Evolutionary conservation across 2,888 invertebrate species (phyloP), one percentile per base, ranked within the genome.

Genomic region (Augochlorella aurata): DNA sequence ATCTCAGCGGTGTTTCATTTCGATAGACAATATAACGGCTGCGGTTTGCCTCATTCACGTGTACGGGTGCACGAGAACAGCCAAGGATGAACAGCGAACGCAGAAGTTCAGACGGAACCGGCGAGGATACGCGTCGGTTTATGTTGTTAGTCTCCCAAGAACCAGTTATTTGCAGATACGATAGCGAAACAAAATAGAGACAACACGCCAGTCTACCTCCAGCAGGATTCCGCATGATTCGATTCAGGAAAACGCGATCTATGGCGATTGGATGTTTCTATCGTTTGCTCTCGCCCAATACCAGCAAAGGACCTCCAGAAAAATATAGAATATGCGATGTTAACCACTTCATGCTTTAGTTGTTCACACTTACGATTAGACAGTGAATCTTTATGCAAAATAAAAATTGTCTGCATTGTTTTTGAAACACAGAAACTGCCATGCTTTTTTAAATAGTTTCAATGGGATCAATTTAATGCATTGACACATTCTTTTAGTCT

Each of bases 21-120:
- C 79, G 75, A 83, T 83, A 82, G 82, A 78, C 72, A 76, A 82
- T 79, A 82, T 76, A 79, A 76, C 79, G 71, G 71, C 63, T 74
- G 77, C 49, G 74, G 81, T 67, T 81, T 58, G 50, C 21, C 63
- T 58, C 52, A 72, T 63, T 72, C 38, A 44, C 68, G 68, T 65
- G 54, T 65, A 65, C 66, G 65, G 58, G 29, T 73, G 47, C 65
- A 45, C 44, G 49, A 24, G 18, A 65, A 24, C 21, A 29, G 18
- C 45, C 24, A 21, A 58, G 71, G 18, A 58, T 66, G 66, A 74
- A 82, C 82, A 49, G 45, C 24, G 58, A 77, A 21, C 45, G 67
- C 66, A 14, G 24, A 74, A 79, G 50, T 74, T 71, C 74, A 24
- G 61, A 38, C 21, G 24, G 44, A 65, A 50, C 29, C 63, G 61